Evolutionary conservation across 2,113 vertebrate species (phyloP).

Genomic region (Ageneiosus marmoratus): DNA sequence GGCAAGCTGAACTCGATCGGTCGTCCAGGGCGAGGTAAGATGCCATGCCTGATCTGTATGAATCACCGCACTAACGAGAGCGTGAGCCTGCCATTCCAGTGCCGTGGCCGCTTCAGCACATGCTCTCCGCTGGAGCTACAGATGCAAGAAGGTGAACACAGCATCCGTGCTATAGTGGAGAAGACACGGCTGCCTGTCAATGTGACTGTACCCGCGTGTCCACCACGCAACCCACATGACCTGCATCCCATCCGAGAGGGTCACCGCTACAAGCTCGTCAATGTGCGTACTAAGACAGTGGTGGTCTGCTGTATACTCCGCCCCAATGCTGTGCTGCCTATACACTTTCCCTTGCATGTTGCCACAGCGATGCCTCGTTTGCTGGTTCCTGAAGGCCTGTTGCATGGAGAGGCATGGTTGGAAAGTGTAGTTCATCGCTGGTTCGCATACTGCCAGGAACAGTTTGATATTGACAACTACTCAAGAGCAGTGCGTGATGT

Average conservation of each 20-base stretch:
- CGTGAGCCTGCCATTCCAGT: constrained; percentile 97
- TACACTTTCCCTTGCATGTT: constrained; percentile 91
- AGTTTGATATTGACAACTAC: constrained; percentile 96
- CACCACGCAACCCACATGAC: constrained; percentile 92
- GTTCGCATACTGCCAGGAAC: constrained; percentile 91
- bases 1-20: constrained; percentile 95
- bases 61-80: constrained; percentile 99
- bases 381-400: constrained; percentile 84
- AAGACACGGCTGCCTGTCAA: constrained; percentile 95
- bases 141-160: constrained; percentile 98
- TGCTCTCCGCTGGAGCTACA: constrained; percentile 94
- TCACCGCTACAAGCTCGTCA: constrained; percentile 96
- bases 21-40: constrained; percentile 92
- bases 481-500: constrained; percentile 92
- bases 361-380: constrained; percentile 80
- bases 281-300: constrained; percentile 95
- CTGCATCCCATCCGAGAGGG: constrained; percentile 94
- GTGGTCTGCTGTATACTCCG: constrained; percentile 90
- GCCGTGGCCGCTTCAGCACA: constrained; percentile 94
- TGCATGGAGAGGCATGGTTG: constrained; percentile 87
- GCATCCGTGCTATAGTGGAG: constrained; percentile 95
- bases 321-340: constrained; percentile 87
- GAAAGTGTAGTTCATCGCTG: constrained; percentile 91
- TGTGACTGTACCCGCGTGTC: constrained; percentile 87
- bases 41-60: constrained; percentile 99